Percentiles rank a stretch among this genome's conserved stretches.
Conservation (phyloP, 2,797 vertebrate species). For the Sphaeramia orbicularis region DNA sequence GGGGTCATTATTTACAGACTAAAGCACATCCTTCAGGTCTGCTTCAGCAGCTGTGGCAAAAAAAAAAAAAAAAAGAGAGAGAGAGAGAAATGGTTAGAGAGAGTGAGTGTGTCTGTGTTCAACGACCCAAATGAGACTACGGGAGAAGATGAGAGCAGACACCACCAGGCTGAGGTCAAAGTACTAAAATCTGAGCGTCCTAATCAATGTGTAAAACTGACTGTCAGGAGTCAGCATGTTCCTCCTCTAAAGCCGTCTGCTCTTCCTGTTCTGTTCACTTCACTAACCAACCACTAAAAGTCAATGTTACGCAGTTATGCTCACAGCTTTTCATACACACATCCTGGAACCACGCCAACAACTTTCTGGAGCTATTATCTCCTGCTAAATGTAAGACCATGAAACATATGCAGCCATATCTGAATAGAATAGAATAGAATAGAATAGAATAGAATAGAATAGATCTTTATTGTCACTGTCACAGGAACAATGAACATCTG, state of each 20-base stretch:
- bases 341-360: background rate
- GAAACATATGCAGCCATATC: background rate
- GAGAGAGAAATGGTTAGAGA: background rate
- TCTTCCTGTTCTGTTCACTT: constrained; percentile 52
- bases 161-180: constrained; percentile 12
- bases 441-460: no score
- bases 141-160: constrained; percentile 18
- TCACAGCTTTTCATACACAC: background rate
- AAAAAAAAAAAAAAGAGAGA: no score
- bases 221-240: constrained; percentile 48
- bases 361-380: background rate
- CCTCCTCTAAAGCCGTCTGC: constrained; percentile 44
- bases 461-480: no score
- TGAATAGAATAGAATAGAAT: no score
- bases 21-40: constrained; percentile 47
- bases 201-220: constrained; percentile 61
- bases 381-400: background rate
- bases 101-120: constrained; percentile 1
- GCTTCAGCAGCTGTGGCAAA: constrained; percentile 11
- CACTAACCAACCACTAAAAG: constrained; percentile 38
- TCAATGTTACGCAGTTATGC: constrained; percentile 14
- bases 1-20: constrained; percentile 67
- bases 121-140: constrained; percentile 8
- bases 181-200: constrained; percentile 22
- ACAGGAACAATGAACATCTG: no score